Percentiles rank a stretch among this genome's conserved stretches.
These are phyloP conservation scores for Schmidtea mediterranea DNA, from an alignment of 1,140 invertebrate genomes.

Conservation along the genomic window DNA sequence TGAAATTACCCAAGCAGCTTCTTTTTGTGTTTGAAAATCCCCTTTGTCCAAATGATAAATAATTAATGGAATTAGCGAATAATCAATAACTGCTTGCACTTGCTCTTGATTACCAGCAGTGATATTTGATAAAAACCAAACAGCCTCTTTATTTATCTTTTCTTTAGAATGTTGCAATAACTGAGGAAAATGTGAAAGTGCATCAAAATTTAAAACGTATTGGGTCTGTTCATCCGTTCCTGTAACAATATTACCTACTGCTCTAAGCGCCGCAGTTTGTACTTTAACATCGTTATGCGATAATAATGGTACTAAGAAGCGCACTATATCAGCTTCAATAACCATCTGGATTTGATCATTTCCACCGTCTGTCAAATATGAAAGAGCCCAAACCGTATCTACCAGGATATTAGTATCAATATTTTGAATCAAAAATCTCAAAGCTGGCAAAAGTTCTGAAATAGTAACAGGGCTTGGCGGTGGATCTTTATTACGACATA, in stretches of 20 bases:
- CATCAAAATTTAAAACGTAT: slow-evolving; percentile 64
- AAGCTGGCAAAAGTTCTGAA: slow-evolving; percentile 65
- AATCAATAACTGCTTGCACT: slow-evolving; percentile 85
- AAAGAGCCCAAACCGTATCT: slow-evolving; percentile 94
- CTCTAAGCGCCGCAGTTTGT: slow-evolving; percentile 75
- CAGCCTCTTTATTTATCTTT: slow-evolving; percentile 60
- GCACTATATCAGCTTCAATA: slow-evolving; percentile 76
- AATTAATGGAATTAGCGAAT: slow-evolving; percentile 65
- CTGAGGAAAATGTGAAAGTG: slow-evolving; percentile 61
- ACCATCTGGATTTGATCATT: slow-evolving; percentile 98
- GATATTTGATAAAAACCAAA: slow-evolving; percentile 95
- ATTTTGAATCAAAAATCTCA: slow-evolving; percentile 73
- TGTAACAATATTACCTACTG: slow-evolving; percentile 93
- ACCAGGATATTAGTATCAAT: slow-evolving; percentile 77
- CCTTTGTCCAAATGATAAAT: slow-evolving; percentile 65
- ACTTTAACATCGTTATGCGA: slow-evolving; percentile 84
- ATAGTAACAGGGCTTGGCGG: slow-evolving; percentile 38
- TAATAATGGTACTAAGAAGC: slow-evolving; percentile 66
- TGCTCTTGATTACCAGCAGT: slow-evolving; percentile 66
- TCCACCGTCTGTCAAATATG: slow-evolving; percentile 87
- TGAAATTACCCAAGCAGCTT: slow-evolving; percentile 92
- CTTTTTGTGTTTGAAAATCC: slow-evolving; percentile 94
- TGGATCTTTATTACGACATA: slow-evolving; percentile 28
- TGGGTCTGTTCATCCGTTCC: slow-evolving; percentile 96
- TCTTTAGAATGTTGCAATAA: slow-evolving; percentile 62